phyloP scores from a whole-genome alignment of 2,113 vertebrate genomes.

The Myanophis thanlyinensis region DNA sequence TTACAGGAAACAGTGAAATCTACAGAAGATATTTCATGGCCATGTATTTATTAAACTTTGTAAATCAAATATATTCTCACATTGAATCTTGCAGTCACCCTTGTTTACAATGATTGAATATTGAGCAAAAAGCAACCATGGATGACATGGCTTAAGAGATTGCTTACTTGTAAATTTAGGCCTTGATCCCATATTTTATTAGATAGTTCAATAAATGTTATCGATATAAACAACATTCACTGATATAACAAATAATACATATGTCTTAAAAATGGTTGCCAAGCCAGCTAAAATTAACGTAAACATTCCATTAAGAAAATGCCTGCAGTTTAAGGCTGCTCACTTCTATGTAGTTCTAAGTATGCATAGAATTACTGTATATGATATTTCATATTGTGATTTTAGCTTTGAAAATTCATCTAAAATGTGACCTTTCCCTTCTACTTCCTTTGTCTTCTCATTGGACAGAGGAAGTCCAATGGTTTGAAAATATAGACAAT shows the following conservation, averaged over 20 bases:
- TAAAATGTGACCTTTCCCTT: background rate
- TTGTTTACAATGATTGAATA: background rate
- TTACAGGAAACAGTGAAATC: background rate
- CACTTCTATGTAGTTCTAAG: background rate
- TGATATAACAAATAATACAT: background rate
- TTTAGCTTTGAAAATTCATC: background rate
- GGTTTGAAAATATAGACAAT: background rate
- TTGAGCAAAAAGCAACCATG: background rate
- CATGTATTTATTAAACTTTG: background rate
- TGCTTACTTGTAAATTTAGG: background rate
- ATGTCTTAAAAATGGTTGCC: background rate
- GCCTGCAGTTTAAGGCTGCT: background rate
- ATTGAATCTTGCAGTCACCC: background rate
- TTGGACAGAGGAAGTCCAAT: too few species aligned
- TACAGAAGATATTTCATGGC: background rate
- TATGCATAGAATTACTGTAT: background rate
- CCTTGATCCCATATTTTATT: background rate
- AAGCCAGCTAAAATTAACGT: background rate
- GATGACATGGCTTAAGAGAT: background rate
- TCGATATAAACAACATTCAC: background rate
- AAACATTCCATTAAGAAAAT: background rate
- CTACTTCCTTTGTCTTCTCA: background rate
- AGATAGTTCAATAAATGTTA: background rate
- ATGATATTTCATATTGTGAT: background rate
- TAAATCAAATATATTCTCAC: background rate